Percentiles rank a stretch among this genome's conserved stretches.
phyloP scores from a whole-genome alignment of 2,797 vertebrate genomes.

The Liparis tanakae region DNA sequence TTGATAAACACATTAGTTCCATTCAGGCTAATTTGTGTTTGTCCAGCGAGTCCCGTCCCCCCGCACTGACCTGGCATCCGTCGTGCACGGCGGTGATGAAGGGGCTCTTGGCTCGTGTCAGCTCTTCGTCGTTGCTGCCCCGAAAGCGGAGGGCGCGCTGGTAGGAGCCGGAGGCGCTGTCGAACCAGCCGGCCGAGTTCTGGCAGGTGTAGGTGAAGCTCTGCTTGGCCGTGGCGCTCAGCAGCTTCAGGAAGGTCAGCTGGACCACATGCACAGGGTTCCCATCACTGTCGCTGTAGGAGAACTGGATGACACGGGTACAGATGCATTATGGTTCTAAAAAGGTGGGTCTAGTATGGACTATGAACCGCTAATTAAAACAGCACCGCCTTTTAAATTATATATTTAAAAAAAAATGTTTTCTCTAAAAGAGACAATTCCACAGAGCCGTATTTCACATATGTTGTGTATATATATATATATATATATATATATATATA shows the following conservation, averaged over 20 bases:
- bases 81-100: conserved; percentile 84
- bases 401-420: conserved; percentile 7
- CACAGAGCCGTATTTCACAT: too few relatives aligned
- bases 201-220: conserved; percentile 91
- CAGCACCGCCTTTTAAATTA: not conserved
- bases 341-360: not conserved
- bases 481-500: too few relatives aligned
- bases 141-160: conserved; percentile 84
- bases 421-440: conserved; percentile 4
- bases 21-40: conserved; percentile 39
- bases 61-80: conserved; percentile 89
- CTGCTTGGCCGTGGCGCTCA: conserved; percentile 89
- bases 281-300: conserved; percentile 88
- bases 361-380: not conserved
- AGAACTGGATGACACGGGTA: conserved; percentile 82
- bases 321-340: conserved; percentile 1
- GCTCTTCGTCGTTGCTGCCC: conserved; percentile 86
- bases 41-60: not conserved
- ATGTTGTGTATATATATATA: too few relatives aligned
- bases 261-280: conserved; percentile 88
- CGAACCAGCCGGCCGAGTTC: conserved; percentile 89
- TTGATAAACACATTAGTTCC: conserved; percentile 44
- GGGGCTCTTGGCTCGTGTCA: conserved; percentile 84
- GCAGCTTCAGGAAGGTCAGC: conserved; percentile 91
- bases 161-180: conserved; percentile 77